Evolutionary conservation across 2,113 vertebrate genomes (phyloP), one percentile per base, ranked within the genome.

Genomic region (Tichodroma muraria): DNA sequence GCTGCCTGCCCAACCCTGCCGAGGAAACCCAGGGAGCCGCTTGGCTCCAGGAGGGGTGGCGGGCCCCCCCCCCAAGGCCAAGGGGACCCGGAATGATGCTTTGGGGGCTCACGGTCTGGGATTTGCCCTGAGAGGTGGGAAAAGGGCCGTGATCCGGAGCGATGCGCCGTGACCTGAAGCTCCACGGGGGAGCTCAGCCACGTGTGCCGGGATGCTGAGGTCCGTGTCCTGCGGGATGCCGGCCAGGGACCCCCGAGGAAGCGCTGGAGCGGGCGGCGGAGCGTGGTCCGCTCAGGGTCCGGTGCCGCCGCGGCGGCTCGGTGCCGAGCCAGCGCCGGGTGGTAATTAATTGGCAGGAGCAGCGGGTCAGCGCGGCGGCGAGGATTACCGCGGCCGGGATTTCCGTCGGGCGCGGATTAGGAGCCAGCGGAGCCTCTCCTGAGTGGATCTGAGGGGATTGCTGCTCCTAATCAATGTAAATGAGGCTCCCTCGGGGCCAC

Each of bases 401-500:
- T 95, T 95, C 93, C 87, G 57, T 60, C 86, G 88, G 93, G 90
- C 71, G 21, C 35, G 93, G 97, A 97, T 97, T 97, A 97, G 95
- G 90, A 91, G 86, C 89, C 89, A 56, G 87, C 19, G 16, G 95
- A 95, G 93, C 88, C 93, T 95, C 95, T 95, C 92, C 91, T 38
- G 91, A 94, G 97, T 90, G 96, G 94, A 97, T 97, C 94, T 96
- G 97, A 95, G 78, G 97, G 93, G 96, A 96, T 95, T 91, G 95
- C 88, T 14, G 73, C 84, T 86, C 93, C 79, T 92, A 95, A 97
- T 97, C 96, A 94, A 93, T 94, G 77, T 72, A 97, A 96, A 94
- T 94, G 93, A 96, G 89, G 93, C 91, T 97, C 97, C 97, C 96
- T 68, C 59, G 80, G 96, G 95, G 95, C 80, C 80, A 80, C 94